phyloP scores from a whole-genome alignment of 2,797 vertebrate genomes.

The Myotis findleyi region DNA sequence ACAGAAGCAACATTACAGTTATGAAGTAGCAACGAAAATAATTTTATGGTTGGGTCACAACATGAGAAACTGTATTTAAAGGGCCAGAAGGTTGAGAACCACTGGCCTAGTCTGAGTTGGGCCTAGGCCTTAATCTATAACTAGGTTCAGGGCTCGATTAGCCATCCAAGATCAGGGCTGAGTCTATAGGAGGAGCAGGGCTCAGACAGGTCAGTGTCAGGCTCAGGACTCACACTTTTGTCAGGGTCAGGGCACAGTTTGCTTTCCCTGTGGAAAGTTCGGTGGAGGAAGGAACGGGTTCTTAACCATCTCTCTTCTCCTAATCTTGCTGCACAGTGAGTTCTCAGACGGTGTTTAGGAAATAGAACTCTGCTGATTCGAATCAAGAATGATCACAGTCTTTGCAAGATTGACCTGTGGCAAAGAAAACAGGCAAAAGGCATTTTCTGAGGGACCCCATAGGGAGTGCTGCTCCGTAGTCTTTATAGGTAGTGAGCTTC shows the following conservation, averaged over 20 bases:
- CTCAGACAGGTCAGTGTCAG: not conserved
- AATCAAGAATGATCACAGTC: not conserved
- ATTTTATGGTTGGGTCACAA: no score
- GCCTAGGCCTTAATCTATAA: not conserved
- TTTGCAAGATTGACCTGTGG: not conserved
- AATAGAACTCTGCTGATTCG: not conserved
- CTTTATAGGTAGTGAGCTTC: constrained; percentile 37
- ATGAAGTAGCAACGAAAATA: no score
- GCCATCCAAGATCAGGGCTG: not conserved
- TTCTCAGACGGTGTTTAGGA: not conserved
- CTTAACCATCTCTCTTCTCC: not conserved
- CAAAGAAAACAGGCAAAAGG: not conserved
- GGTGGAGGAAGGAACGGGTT: not conserved
- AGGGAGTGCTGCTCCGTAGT: not conserved
- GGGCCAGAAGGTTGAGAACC: no score
- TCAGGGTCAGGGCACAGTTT: not conserved
- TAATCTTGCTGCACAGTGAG: not conserved
- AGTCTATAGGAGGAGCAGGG: not conserved
- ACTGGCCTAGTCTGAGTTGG: not conserved
- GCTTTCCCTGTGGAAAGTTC: not conserved
- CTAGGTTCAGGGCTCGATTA: not conserved
- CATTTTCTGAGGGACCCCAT: not conserved
- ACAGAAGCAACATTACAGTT: no score
- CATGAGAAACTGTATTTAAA: no score
- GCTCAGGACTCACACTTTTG: not conserved